These are phyloP conservation scores for Saccostrea echinata DNA, from an alignment of 1,140 invertebrate species.

Conservation along the genomic window DNA sequence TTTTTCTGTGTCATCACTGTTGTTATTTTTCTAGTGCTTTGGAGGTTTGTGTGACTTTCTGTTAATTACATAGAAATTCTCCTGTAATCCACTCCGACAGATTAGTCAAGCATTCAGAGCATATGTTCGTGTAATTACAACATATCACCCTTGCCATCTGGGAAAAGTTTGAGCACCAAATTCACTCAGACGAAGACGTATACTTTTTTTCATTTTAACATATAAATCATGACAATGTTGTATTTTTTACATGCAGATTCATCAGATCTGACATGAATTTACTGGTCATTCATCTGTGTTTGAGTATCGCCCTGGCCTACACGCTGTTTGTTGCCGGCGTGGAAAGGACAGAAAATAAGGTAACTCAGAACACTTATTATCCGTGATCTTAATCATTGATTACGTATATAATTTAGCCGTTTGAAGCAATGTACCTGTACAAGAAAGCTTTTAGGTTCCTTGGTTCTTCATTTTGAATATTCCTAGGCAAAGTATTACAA, in stretches of 20 bases:
- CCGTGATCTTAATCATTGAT: neutral
- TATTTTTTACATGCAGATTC: constrained; percentile 22
- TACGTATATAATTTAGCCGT: no score
- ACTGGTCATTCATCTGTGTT: constrained; percentile 36
- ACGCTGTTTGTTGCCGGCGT: constrained; percentile 37
- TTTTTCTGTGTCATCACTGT: constrained; percentile 27
- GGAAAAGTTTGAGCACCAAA: neutral
- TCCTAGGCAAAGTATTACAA: no score
- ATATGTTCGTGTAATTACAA: neutral
- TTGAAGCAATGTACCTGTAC: no score
- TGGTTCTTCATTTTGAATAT: no score
- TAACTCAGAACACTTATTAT: neutral
- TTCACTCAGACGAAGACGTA: constrained; percentile 10
- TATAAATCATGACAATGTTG: neutral
- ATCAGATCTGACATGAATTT: constrained; percentile 28
- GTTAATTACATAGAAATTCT: constrained; percentile 2
- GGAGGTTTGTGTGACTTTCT: constrained; percentile 37
- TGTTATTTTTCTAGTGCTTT: constrained; percentile 37
- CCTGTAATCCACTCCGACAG: neutral
- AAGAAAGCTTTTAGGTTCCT: no score
- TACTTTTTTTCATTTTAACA: neutral
- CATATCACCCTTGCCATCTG: neutral
- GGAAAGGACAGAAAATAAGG: constrained; percentile 44
- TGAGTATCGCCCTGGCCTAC: constrained; percentile 32
- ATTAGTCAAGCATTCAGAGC: neutral